Evolutionary conservation across 2,113 vertebrate genomes (phyloP).

Genomic region (Muscicapa adusta): DNA sequence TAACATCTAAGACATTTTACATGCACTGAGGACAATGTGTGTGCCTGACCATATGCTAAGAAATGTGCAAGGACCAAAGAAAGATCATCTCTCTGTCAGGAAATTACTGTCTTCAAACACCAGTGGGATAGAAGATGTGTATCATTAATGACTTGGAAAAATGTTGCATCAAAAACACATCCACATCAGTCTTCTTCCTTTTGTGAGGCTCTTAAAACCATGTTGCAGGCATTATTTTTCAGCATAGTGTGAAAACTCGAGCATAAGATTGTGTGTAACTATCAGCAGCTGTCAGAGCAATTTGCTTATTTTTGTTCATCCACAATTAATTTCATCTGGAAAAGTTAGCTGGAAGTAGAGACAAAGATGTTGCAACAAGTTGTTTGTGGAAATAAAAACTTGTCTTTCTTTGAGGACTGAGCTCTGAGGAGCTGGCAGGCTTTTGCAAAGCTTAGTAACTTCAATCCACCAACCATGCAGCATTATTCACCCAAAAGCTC

Average conservation of each 20-base stretch:
- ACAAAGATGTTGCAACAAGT: background rate
- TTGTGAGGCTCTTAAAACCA: background rate
- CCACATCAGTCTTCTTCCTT: background rate
- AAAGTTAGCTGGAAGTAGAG: background rate
- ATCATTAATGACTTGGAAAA: background rate
- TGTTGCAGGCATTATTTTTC: background rate
- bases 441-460: background rate
- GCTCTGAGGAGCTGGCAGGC: background rate
- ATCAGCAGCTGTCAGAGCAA: background rate
- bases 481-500: background rate
- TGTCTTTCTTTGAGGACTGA: background rate
- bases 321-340: background rate
- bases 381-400: background rate
- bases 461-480: background rate
- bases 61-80: background rate
- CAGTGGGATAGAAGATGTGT: background rate
- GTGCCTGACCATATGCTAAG: background rate
- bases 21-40: background rate
- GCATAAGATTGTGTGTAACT: background rate
- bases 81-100: background rate
- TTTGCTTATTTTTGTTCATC: background rate
- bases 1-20: background rate
- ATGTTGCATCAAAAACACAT: background rate
- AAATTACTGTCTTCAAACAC: background rate
- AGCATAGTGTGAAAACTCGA: background rate